A percentile compares a stretch with the other conserved stretches of the same genome.
Conservation (phyloP, 2,113 vertebrate genomes). For the Pachycephala philippinensis region DNA sequence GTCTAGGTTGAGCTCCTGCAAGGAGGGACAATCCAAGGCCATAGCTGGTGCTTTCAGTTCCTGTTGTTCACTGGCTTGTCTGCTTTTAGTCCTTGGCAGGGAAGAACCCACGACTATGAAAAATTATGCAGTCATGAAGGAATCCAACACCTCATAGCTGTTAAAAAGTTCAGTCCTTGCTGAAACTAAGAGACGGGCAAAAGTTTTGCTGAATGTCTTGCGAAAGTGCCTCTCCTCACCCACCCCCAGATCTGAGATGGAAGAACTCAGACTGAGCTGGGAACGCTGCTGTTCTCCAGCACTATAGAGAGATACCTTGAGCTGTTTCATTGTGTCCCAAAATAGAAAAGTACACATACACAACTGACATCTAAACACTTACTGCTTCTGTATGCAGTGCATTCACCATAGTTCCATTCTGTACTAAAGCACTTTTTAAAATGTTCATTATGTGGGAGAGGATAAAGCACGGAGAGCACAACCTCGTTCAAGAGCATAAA, state of each 20-base stretch:
- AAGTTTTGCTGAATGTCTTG: not conserved
- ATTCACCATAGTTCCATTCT: not conserved
- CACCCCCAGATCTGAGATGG: not conserved
- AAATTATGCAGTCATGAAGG: not conserved
- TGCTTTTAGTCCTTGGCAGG: not conserved
- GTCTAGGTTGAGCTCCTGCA: not conserved
- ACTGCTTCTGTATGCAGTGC: not conserved
- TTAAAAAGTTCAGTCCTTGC: not conserved
- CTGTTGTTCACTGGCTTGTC: not conserved
- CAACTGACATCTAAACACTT: conserved; percentile 28
- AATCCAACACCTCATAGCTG: not conserved
- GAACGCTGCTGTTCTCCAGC: not conserved
- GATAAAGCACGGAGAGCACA: conserved; percentile 51
- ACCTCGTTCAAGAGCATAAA: conserved; percentile 54
- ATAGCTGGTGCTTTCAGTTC: not conserved
- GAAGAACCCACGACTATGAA: not conserved
- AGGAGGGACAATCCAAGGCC: not conserved
- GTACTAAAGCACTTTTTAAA: conserved; percentile 15
- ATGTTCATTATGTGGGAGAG: conserved; percentile 63
- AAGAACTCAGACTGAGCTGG: not conserved
- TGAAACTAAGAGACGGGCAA: not conserved
- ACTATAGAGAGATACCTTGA: not conserved
- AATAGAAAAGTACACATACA: not conserved
- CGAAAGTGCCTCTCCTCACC: not conserved
- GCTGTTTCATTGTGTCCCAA: not conserved